Base-by-base conservation (phyloP, 1,140 invertebrate species). In the Psilanteris sp. region DNA sequence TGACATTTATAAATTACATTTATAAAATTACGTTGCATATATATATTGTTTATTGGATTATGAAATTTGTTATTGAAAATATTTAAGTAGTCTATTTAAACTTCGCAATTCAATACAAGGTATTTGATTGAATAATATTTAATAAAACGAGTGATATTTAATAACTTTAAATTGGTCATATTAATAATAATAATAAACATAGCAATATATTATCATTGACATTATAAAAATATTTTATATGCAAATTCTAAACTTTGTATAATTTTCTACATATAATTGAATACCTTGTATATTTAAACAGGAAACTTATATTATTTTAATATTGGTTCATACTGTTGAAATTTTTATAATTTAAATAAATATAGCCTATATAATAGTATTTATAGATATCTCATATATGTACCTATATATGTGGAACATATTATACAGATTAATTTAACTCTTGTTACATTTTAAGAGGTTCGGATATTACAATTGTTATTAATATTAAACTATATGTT, bases 1-100 rank as follows among this genome's bases (percentile, higher is more conserved):
- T 78, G 24, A 83, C 52, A 70, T 37, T 77, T 76, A 79, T 76
- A 57, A 34, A 78, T n/a, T n/a, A n/a, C 43, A 83, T 80, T 83
- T 83, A 82, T 81, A 77, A 77, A n/a, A 83, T 86, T 87, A 78
- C 79, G 83, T 87, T 86, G 84, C 73, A 71, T 68, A 79, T n/a
- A 86, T 84, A 83, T 71, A 85, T 86, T 85, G 81, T 86, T 86
- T 83, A 81, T 82, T 71, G 70, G 81, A 82, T 84, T 81, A 83
- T 85, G 85, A 75, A 85, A 81, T 84, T 85, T 86, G 85, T 84
- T 82, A 81, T 79, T 50, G 32, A 27, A 62, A 7, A 59, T 24
- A 11, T 52, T 41, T 64, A 39, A 27, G 24, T 24, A 29, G 15
- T 20, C 15, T 29, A 31, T 50, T 18, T 1, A 27, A 3, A 14